Percentiles rank a stretch among this genome's conserved stretches.
Conservation (phyloP, 2,888 invertebrate genomes). For the Zaprionus lineosus region DNA sequence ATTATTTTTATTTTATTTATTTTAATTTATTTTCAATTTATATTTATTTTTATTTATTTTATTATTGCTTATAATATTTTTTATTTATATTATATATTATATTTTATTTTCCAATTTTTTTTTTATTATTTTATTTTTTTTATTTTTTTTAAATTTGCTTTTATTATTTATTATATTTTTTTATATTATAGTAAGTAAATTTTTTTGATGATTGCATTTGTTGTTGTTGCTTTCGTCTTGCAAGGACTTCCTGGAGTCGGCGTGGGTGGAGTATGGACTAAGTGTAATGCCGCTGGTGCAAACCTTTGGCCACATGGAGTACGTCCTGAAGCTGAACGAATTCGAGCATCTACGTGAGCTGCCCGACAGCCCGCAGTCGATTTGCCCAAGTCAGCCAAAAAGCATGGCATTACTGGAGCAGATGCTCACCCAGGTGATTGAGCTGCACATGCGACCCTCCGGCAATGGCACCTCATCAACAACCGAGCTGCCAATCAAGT, state of each 20-base stretch:
- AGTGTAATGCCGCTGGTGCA: constrained; percentile 90
- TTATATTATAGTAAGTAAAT: too few relatives aligned
- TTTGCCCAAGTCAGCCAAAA: constrained; percentile 87
- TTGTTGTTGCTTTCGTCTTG: too few relatives aligned
- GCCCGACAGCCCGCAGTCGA: constrained; percentile 86
- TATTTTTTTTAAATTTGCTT: too few relatives aligned
- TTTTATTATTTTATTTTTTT: too few relatives aligned
- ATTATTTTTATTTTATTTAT: too few relatives aligned
- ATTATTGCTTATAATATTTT: too few relatives aligned
- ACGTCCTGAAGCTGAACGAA: constrained; percentile 86
- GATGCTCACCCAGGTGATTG: constrained; percentile 88
- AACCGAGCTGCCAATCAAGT: constrained; percentile 61
- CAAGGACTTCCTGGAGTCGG: constrained; percentile 85
- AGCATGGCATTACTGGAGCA: constrained; percentile 86
- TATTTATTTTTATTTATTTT: too few relatives aligned
- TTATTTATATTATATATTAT: too few relatives aligned
- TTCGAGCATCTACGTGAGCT: constrained; percentile 87
- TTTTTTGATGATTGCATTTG: too few relatives aligned
- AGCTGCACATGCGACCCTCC: constrained; percentile 76
- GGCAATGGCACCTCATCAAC: constrained; percentile 40
- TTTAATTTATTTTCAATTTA: too few relatives aligned
- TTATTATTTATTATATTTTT: too few relatives aligned
- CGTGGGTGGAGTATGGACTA: constrained; percentile 84
- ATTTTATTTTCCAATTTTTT: too few relatives aligned
- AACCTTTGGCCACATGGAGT: constrained; percentile 91